Conservation (phyloP, 1,140 invertebrate genomes). For the Melitaea cinxia region DNA sequence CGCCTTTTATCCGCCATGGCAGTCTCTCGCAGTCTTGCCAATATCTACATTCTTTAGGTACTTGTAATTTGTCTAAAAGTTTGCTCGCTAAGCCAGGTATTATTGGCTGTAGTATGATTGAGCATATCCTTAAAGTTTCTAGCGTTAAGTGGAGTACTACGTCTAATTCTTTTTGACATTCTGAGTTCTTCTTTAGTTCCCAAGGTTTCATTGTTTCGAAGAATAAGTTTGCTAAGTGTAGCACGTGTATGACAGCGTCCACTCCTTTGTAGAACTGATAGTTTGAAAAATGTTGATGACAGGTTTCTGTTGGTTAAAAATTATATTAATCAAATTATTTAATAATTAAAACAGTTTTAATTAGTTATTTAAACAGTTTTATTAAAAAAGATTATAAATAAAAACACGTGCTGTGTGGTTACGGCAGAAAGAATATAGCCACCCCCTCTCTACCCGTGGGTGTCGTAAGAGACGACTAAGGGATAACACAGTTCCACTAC, state of each 20-base stretch:
- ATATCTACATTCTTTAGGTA: constrained; percentile 62
- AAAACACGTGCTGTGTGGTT: too few species aligned
- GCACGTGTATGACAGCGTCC: constrained; percentile 87
- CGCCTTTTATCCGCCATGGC: constrained; percentile 60
- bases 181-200: constrained; percentile 84
- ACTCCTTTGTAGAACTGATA: constrained; percentile 93
- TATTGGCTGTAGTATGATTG: constrained; percentile 92
- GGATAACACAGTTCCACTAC: too few species aligned
- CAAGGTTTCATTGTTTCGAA: constrained; percentile 94
- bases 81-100: constrained; percentile 87
- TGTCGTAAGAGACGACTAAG: too few species aligned
- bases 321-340: not conserved
- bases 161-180: constrained; percentile 83
- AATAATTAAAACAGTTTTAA: too few species aligned
- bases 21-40: constrained; percentile 62
- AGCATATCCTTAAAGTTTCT: constrained; percentile 90
- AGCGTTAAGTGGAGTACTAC: constrained; percentile 91
- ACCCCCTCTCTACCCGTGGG: too few species aligned
- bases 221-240: constrained; percentile 92
- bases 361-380: too few species aligned
- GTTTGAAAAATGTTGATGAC: constrained; percentile 86
- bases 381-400: too few species aligned
- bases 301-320: constrained; percentile 73
- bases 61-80: constrained; percentile 86
- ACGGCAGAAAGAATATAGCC: too few species aligned